phyloP scores from a whole-genome alignment of 2,888 invertebrate species.

The Ichneumon xanthorius region DNA sequence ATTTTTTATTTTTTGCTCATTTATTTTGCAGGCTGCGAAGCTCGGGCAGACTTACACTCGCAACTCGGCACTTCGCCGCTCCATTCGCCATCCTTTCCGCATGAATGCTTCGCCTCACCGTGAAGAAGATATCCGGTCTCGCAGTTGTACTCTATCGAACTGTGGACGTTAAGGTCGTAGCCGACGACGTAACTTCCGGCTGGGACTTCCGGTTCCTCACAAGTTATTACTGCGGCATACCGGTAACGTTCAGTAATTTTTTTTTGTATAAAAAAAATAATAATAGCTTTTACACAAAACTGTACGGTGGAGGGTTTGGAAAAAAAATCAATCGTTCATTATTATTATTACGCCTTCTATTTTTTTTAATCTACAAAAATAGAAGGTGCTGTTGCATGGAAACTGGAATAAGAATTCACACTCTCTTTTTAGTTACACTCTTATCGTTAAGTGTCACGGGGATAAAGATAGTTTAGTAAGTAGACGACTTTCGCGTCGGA shows the following conservation, averaged over 20 bases:
- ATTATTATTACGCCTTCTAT: no score
- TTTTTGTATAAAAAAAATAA: conserved; percentile 33
- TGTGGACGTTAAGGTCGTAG: conserved; percentile 95
- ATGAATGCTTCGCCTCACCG: conserved; percentile 90
- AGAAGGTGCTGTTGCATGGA: no score
- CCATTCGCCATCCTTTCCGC: conserved; percentile 93
- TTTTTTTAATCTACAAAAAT: no score
- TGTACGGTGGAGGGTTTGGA: conserved; percentile 22
- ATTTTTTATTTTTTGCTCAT: neutral
- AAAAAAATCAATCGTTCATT: neutral
- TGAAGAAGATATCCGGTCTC: conserved; percentile 93
- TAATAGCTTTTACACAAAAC: conserved; percentile 22
- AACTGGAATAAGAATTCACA: no score
- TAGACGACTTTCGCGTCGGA: neutral
- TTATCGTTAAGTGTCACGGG: neutral
- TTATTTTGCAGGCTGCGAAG: neutral
- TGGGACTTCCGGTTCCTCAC: conserved; percentile 94
- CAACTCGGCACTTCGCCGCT: conserved; percentile 92
- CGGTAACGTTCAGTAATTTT: conserved; percentile 12
- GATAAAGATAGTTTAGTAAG: neutral
- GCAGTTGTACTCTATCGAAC: conserved; percentile 94
- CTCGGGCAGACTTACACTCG: conserved; percentile 88
- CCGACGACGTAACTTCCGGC: conserved; percentile 94
- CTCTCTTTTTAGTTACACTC: no score
- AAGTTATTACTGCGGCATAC: conserved; percentile 90